Conservation (phyloP, 2,797 vertebrate genomes). For the Coccyzus lansbergi region DNA sequence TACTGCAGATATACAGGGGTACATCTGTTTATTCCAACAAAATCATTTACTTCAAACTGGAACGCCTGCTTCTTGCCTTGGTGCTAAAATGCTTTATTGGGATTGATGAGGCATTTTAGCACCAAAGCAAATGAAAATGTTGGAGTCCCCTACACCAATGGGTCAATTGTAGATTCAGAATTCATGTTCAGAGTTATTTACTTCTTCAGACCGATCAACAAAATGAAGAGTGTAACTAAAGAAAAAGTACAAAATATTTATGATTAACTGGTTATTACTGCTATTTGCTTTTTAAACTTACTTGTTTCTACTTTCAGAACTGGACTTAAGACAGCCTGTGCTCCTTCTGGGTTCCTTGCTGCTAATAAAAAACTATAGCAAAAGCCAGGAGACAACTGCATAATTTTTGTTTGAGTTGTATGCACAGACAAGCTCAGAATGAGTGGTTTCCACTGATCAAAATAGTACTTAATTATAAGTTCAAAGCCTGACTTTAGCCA, state of each 20-base stretch:
- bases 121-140: background rate
- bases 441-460: conserved; percentile 48
- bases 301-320: conserved; percentile 75
- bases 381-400: conserved; percentile 83
- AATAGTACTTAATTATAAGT: conserved; percentile 80
- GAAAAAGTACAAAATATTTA: background rate
- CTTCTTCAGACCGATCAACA: background rate
- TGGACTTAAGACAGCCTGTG: conserved; percentile 79
- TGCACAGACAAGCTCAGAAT: conserved; percentile 60
- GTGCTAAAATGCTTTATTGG: no score
- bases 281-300: conserved; percentile 69
- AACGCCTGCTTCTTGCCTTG: no score
- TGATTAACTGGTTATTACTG: background rate
- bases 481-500: conserved; percentile 70
- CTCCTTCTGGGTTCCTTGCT: conserved; percentile 76
- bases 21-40: no score
- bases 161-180: background rate
- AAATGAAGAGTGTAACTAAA: background rate
- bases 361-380: conserved; percentile 82
- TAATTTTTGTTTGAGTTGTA: conserved; percentile 70
- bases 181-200: background rate
- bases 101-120: no score
- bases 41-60: no score
- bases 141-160: background rate
- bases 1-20: no score